Base-by-base conservation (phyloP, 2,797 vertebrate genomes). In the Avahi laniger region DNA sequence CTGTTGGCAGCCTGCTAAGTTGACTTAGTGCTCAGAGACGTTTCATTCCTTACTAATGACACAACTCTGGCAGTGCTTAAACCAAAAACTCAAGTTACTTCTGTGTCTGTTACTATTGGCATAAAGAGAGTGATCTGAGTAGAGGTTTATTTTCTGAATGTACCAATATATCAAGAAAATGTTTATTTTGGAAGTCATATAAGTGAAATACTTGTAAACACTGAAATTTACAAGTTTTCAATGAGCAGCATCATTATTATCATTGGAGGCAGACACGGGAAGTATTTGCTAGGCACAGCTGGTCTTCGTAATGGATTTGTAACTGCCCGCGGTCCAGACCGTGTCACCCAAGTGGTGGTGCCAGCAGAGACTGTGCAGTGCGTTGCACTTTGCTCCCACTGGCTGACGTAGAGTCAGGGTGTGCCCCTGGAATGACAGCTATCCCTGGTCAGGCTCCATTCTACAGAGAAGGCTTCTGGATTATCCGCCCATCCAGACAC, bases 161-260 rank as follows among this genome's bases (percentile, higher is more conserved):
- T 57, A 76, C 46, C 41, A 79, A 57, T 46, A 41, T 35, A 84
- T 46, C 38, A 50, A 35, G 76, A 76, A 87, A 88, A 92, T 50
- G 17, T 95, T 94, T 81, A 59, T 76, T 96, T 94, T 89, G 67
- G 30, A 92, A 91, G n/a, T 54, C 63, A 48, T 7, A 11, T 57
- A 87, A 33, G 41, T 48, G 69, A 89, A 94, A 89, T 70, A 24
- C 46, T 85, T 81, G 22, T 87, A 73, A 91, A 97, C 96, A 86
- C 69, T 50, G 43, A 83, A 91, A 90, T 70, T 59, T 75, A 35
- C 13, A 57, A 57, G 54, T 57, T 26, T 57, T 57, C 54, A 57
- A 76, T 57, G 72, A 95, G 93, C 59, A 87, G 10, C 11, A 6
- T 63, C 41, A 1, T 78, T 43, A n/a, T 24, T 73, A 28, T 63